Evolutionary conservation across 2,113 vertebrate species (phyloP), one percentile per base, ranked within the genome.

Genomic region (Oreocharis arfaki): DNA sequence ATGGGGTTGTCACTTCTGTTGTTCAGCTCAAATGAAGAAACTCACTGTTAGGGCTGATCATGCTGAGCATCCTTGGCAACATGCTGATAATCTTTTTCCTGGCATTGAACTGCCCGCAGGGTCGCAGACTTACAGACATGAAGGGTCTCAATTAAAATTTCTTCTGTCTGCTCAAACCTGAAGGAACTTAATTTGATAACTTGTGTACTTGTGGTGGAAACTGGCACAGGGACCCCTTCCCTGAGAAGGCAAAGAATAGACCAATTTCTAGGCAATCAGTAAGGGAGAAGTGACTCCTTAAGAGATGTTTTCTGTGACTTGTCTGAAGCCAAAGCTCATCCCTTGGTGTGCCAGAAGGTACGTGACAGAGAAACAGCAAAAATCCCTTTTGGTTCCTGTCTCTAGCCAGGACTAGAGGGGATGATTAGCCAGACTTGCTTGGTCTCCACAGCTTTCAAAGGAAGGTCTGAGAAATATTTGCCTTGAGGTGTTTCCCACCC

Each of bases 341-440:
- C 23, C 28, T 70, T 39, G 20, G 6, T 35, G 12, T 69, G 26
- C 64, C 60, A 57, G 64, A 81, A 91, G 55, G 35, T 28, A 21
- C 0, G 1, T 60, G 32, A 77, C 57, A 64, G 44, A 61, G 28
- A 57, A 78, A 42, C 5, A 65, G 73, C 63, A 94, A 42, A 79
- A 71, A 50, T 22, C 9, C 33, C 18, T 55, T 69, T 47, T 39
- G 42, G 16, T 60, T 86, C 39, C n/a, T 26, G 1, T 60, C 57
- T 84, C 73, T 49, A 70, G 15, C 35, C n/a, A 46, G 41, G 32
- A 18, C 16, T 52, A 37, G 32, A 74, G 32, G 18, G n/a, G 13
- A 17, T 0, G 0, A 57, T 64, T n/a, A 75, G 30, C 56, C 59
- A 65, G 56, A 24, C 16, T 24, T 47, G 42, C 47, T 77, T 22